These are phyloP conservation scores for Galerucella nymphaeae DNA, from an alignment of 2,888 invertebrate genomes.

Conservation along the genomic window DNA sequence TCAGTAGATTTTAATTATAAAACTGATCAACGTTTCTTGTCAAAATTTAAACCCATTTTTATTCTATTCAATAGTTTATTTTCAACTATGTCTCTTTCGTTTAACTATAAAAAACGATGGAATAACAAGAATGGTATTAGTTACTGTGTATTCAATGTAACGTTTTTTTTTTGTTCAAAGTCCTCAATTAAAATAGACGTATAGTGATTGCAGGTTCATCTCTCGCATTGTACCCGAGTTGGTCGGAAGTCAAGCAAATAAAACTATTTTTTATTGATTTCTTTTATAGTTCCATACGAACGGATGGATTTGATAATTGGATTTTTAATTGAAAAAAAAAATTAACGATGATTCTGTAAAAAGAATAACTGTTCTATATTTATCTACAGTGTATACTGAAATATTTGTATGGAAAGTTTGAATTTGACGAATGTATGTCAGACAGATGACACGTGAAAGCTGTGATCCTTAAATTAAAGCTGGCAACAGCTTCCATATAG, in stretches of 20 bases:
- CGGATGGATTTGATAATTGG: slow-evolving; percentile 39
- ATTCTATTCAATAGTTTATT: neutral
- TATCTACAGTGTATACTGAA: neutral
- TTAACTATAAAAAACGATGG: neutral
- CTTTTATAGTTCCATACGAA: slow-evolving; percentile 20
- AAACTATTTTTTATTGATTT: slow-evolving; percentile 24
- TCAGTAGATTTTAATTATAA: neutral
- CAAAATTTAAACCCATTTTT: neutral
- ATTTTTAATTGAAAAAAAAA: slow-evolving; percentile 39
- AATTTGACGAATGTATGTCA: too few species aligned
- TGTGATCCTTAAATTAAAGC: too few species aligned
- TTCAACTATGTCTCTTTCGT: neutral
- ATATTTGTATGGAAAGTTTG: neutral
- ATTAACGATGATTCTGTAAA: slow-evolving; percentile 11
- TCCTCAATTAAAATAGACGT: slow-evolving; percentile 14
- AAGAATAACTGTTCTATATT: slow-evolving; percentile 5
- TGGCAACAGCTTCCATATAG: too few species aligned
- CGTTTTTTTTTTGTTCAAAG: neutral
- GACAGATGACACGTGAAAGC: too few species aligned
- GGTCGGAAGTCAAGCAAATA: slow-evolving; percentile 12
- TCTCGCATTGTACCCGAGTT: slow-evolving; percentile 9
- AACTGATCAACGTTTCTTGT: neutral
- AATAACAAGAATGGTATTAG: neutral
- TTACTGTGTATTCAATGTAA: slow-evolving; percentile 6
- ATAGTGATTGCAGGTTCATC: slow-evolving; percentile 14